These are phyloP conservation scores for Cherax destructor DNA, from an alignment of 1,140 invertebrate species.

Conservation along the genomic window DNA sequence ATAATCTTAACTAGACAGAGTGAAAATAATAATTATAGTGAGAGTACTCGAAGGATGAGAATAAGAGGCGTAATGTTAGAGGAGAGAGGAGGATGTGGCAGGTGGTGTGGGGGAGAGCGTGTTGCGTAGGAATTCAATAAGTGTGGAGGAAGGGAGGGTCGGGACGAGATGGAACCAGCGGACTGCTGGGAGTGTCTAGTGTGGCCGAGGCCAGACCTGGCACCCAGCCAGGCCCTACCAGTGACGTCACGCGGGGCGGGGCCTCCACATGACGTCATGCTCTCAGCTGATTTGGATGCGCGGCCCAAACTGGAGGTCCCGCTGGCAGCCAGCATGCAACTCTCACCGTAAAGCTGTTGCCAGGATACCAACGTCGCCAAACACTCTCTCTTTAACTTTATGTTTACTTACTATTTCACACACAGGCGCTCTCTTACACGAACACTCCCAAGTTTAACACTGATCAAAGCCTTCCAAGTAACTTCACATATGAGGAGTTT, in stretches of 20 bases:
- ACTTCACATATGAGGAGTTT: not conserved
- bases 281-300: constrained; percentile 42
- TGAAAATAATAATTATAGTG: too few relatives aligned
- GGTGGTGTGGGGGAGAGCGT: not conserved
- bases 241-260: constrained; percentile 34
- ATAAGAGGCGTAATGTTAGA: not conserved
- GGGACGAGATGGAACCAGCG: constrained; percentile 9
- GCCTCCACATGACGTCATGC: constrained; percentile 23
- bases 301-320: constrained; percentile 18
- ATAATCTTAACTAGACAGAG: too few relatives aligned
- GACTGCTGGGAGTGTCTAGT: constrained; percentile 23
- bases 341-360: constrained; percentile 16
- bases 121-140: constrained; percentile 9
- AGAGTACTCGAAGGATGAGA: too few relatives aligned
- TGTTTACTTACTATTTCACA: not conserved
- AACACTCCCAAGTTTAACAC: too few relatives aligned
- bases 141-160: not conserved
- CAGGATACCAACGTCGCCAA: not conserved
- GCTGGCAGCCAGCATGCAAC: constrained; percentile 13
- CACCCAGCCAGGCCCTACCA: constrained; percentile 24
- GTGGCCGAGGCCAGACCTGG: constrained; percentile 20
- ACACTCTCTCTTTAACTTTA: not conserved
- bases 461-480: not conserved
- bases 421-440: too few relatives aligned
- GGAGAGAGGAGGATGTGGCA: not conserved